Base-by-base conservation (phyloP, 2,888 invertebrate genomes). In the Caenorhabditis doughertyi region DNA sequence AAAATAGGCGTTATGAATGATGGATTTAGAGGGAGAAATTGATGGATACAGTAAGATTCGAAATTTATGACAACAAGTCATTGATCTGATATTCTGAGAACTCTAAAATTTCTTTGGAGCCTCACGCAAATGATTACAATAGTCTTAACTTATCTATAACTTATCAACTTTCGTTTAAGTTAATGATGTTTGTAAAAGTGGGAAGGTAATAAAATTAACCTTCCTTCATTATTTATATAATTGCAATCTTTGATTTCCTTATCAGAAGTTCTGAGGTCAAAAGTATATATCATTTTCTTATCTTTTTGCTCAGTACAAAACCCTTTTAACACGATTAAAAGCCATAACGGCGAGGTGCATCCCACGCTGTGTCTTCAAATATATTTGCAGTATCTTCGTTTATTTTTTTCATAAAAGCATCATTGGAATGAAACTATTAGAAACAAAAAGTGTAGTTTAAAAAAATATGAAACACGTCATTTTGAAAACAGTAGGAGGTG, bases 391-490 rank as follows among this genome's bases (percentile, higher is more conserved):
- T 44, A 62, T n/a, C n/a, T 44, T 18, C n/a, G 44, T 39, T 13
- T 58, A 13, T 58, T 21, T 55, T 56, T 56, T 23, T 53, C 8
- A n/a, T 35, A 18, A 3, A 18, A 58, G 58, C 21, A 60, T 60
- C 60, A 60, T 27, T 23, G 60, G 25, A 60, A 60, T 58, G 11
- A 39, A 58, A 39, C 39, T 39, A 21, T 58, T 44, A 13, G 27
- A 29, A 49, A 64, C 29, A 13, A 64, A 39, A 58, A 58, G 49
- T 64, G 64, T 64, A 64, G 64, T 64, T 64, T 27, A 18, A 47
- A 29, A 13, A 29, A 49, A 13, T 3, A 29, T 5, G 44, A 64
- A 47, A 49, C 51, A 53, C 53, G 67, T 51, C 67, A 53, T 53
- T 53, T 51, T 13, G 47, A 21, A 49, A 29, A 39, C 16, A 39